These are phyloP conservation scores for Littorina saxatilis DNA, from an alignment of 1,140 invertebrate species.

Conservation along the genomic window DNA sequence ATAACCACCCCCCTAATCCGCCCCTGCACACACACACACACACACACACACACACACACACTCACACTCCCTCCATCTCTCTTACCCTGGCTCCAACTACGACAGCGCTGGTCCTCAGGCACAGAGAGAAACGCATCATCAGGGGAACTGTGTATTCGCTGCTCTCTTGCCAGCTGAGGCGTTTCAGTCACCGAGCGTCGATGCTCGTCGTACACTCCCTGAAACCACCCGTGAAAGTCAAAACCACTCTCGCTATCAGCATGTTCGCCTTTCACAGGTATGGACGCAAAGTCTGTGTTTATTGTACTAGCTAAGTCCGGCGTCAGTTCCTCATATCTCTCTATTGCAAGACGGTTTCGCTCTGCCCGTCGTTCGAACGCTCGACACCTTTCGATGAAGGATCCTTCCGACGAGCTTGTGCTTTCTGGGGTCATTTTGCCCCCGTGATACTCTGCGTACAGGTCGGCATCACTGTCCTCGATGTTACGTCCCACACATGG, in stretches of 20 bases:
- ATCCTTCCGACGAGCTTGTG: conserved; percentile 46
- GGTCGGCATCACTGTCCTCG: conserved; percentile 72
- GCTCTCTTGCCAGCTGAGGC: conserved; percentile 33
- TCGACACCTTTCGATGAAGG: conserved; percentile 21
- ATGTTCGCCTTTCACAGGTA: conserved; percentile 20
- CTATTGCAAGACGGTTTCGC: conserved; percentile 10
- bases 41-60: too few relatives aligned
- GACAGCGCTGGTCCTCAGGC: conserved; percentile 47
- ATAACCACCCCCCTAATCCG: too few relatives aligned
- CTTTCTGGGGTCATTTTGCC: conserved; percentile 44
- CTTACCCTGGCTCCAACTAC: conserved; percentile 69
- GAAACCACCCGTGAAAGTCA: conserved; percentile 70
- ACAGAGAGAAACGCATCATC: conserved; percentile 18
- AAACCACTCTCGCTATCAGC: conserved; percentile 48
- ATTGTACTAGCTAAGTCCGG: conserved; percentile 67
- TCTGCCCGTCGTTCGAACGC: neutral
- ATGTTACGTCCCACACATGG: conserved; percentile 71
- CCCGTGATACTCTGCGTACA: conserved; percentile 73
- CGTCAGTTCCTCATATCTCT: conserved; percentile 45
- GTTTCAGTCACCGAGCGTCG: conserved; percentile 50
- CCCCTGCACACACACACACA: too few relatives aligned
- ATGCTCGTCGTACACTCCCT: conserved; percentile 69
- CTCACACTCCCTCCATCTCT: too few relatives aligned
- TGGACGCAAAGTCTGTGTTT: conserved; percentile 66
- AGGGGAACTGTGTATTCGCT: conserved; percentile 38